These are phyloP conservation scores for Campylomormyrus numenius DNA, from an alignment of 2,113 vertebrate genomes.

Conservation along the genomic window DNA sequence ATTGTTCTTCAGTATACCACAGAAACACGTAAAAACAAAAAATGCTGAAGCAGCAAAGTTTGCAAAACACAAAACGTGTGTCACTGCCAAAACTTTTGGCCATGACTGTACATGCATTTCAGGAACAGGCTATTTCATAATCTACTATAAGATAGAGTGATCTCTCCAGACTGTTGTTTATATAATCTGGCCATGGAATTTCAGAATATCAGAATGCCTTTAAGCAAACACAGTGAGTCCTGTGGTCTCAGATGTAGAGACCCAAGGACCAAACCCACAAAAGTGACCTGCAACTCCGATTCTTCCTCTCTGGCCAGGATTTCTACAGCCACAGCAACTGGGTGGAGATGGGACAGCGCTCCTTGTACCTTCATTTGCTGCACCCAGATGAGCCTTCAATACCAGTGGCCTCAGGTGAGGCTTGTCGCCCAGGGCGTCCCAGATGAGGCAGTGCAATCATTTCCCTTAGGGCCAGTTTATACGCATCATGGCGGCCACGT, in stretches of 20 bases:
- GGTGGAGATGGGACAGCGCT: slow-evolving; percentile 70
- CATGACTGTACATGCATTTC: neutral
- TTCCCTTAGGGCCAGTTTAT: neutral
- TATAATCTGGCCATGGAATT: neutral
- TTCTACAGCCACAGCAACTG: slow-evolving; percentile 88
- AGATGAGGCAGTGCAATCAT: neutral
- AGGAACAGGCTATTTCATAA: neutral
- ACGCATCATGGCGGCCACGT: neutral
- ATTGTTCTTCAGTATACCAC: too few species aligned
- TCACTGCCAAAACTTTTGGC: too few species aligned
- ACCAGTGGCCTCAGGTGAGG: slow-evolving; percentile 64
- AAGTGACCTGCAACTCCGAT: neutral
- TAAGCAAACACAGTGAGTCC: neutral
- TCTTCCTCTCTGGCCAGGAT: slow-evolving; percentile 53
- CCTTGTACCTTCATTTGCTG: slow-evolving; percentile 66
- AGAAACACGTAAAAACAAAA: too few species aligned
- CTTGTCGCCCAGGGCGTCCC: neutral
- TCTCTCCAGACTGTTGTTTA: neutral
- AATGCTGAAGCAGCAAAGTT: too few species aligned
- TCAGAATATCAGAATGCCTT: neutral
- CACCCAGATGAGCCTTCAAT: slow-evolving; percentile 56
- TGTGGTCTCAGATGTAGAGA: neutral
- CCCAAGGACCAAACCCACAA: neutral
- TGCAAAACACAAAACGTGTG: too few species aligned
- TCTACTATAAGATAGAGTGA: neutral